Percentiles rank a stretch among this genome's conserved stretches.
Conservation (phyloP, 2,113 vertebrate genomes). For the Pantherophis guttatus region DNA sequence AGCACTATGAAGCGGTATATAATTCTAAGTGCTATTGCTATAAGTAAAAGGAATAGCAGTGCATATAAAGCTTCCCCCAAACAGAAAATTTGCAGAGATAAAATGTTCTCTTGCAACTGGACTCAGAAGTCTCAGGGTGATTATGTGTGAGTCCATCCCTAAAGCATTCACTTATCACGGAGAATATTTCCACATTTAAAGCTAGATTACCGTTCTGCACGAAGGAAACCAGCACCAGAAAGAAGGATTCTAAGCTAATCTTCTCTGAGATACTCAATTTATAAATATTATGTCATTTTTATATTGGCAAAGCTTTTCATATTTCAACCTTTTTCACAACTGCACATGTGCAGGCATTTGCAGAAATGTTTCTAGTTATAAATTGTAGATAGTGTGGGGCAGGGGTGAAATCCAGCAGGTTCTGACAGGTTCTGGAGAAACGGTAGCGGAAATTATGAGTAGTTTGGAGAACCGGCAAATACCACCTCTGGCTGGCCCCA, state of each 20-base stretch:
- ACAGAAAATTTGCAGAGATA: background rate
- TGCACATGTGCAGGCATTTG: background rate
- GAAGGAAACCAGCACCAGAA: background rate
- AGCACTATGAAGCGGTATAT: too few species aligned
- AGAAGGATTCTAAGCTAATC: background rate
- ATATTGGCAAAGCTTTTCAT: background rate
- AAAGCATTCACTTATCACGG: background rate
- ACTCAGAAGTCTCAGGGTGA: background rate
- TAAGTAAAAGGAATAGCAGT: too few species aligned
- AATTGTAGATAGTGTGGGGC: too few species aligned
- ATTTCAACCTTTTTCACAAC: background rate
- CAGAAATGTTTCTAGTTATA: too few species aligned
- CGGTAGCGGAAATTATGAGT: too few species aligned
- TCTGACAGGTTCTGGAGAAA: too few species aligned
- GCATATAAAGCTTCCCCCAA: background rate
- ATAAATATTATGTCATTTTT: background rate
- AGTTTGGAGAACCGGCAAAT: too few species aligned
- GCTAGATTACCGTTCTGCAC: background rate
- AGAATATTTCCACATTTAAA: background rate
- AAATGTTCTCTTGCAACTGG: background rate
- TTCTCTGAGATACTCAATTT: background rate
- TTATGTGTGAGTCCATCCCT: background rate
- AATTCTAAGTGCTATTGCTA: too few species aligned
- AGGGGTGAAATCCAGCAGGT: too few species aligned
- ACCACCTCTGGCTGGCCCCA: too few species aligned